Percentiles rank a stretch among this genome's conserved stretches.
These are phyloP conservation scores for Syngnathus floridae DNA, from an alignment of 2,113 vertebrate species.

Conservation along the genomic window DNA sequence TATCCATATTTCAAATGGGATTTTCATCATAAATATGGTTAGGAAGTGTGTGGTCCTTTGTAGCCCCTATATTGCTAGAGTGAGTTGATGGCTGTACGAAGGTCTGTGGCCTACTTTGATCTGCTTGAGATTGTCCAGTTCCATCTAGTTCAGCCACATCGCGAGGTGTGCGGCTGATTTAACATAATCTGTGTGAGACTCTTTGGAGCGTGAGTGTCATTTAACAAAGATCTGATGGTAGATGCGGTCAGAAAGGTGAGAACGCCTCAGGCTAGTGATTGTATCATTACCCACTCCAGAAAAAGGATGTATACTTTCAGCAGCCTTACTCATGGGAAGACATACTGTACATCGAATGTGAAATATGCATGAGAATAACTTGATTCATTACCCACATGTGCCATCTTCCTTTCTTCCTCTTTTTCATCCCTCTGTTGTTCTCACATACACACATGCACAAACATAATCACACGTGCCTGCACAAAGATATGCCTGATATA, in stretches of 20 bases:
- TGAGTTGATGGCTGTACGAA: too few relatives aligned
- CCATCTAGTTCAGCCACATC: neutral
- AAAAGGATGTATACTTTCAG: conserved; percentile 24
- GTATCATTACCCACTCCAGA: conserved; percentile 13
- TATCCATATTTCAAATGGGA: too few relatives aligned
- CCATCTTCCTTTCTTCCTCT: neutral
- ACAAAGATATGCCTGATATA: conserved; percentile 39
- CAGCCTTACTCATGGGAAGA: conserved; percentile 11
- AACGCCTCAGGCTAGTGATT: neutral
- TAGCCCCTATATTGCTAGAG: too few relatives aligned
- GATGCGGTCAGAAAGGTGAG: conserved; percentile 14
- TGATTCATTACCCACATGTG: conserved; percentile 24
- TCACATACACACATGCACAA: conserved; percentile 12
- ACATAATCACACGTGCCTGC: conserved; percentile 15
- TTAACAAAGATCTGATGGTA: neutral
- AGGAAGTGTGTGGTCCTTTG: too few relatives aligned
- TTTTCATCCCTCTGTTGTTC: conserved; percentile 8
- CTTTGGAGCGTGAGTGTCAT: neutral
- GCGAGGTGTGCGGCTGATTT: neutral
- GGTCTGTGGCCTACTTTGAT: neutral
- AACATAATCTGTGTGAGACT: conserved; percentile 12
- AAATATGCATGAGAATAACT: conserved; percentile 31
- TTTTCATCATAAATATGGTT: too few relatives aligned
- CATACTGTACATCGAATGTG: conserved; percentile 12
- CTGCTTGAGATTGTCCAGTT: neutral